phyloP scores from a whole-genome alignment of 1,140 invertebrate genomes.

The Gonioctena quinquepunctata region DNA sequence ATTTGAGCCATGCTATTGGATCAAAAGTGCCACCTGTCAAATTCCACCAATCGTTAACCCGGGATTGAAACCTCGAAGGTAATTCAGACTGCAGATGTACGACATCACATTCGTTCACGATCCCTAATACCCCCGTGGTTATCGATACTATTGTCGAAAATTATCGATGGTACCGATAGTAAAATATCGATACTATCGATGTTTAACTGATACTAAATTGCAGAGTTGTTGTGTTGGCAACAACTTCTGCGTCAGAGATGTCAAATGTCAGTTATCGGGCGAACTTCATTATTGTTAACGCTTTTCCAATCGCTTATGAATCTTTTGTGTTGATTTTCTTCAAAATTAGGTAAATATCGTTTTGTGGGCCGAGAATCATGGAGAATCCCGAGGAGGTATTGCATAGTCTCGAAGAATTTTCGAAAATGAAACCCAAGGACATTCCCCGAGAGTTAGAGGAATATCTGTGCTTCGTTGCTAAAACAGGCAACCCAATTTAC shows the following conservation, averaged over 20 bases:
- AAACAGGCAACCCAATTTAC: conserved; percentile 91
- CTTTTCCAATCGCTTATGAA: not conserved
- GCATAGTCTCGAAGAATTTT: conserved; percentile 81
- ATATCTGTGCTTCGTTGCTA: conserved; percentile 87
- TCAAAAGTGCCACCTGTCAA: too few relatives aligned
- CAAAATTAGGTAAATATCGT: conserved; percentile 9
- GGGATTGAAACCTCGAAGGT: too few relatives aligned
- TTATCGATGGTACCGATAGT: too few relatives aligned
- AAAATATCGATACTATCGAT: too few relatives aligned
- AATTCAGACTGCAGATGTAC: too few relatives aligned
- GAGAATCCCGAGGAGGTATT: conserved; percentile 85
- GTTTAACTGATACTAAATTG: too few relatives aligned
- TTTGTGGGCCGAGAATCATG: conserved; percentile 59
- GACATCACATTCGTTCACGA: too few relatives aligned
- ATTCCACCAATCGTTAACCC: too few relatives aligned
- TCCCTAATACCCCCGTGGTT: too few relatives aligned
- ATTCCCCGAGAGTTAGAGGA: conserved; percentile 90
- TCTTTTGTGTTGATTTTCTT: conserved; percentile 22
- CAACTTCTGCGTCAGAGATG: not conserved
- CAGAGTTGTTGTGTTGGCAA: not conserved
- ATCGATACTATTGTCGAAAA: too few relatives aligned
- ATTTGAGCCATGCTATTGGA: too few relatives aligned
- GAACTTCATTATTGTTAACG: not conserved
- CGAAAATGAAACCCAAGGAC: conserved; percentile 78
- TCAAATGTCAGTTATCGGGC: conserved; percentile 7